Evolutionary conservation across 1,140 invertebrate species (phyloP).

Genomic region (Polyergus mexicanus): DNA sequence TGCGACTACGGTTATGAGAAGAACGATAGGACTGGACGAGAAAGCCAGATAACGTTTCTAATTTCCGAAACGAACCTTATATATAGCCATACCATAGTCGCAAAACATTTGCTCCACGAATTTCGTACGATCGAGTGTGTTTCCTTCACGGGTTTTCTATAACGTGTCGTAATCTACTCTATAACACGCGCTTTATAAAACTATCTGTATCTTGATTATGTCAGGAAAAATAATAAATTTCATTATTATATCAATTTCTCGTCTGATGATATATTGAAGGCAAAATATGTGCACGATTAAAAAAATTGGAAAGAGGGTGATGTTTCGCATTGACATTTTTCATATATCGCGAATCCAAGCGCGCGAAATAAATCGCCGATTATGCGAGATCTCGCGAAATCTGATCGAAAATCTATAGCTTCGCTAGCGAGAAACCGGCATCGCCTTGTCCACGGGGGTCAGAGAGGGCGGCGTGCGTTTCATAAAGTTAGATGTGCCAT

Average conservation of each 20-base stretch:
- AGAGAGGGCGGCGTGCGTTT: constrained; percentile 69
- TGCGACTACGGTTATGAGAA: constrained; percentile 43
- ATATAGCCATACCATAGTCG: constrained; percentile 1
- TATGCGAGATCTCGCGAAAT: constrained; percentile 6
- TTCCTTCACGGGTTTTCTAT: background rate
- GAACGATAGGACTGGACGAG: constrained; percentile 70
- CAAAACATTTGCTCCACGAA: constrained; percentile 58
- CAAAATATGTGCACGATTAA: background rate
- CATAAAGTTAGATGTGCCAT: constrained; percentile 79
- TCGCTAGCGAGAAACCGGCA: background rate
- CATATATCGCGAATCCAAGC: background rate
- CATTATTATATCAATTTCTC: background rate
- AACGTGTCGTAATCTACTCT: background rate
- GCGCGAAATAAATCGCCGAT: background rate
- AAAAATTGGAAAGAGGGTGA: background rate
- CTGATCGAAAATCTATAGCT: background rate
- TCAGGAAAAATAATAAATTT: background rate
- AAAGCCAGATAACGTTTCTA: constrained; percentile 75
- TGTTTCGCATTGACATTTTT: background rate
- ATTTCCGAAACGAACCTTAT: constrained; percentile 76
- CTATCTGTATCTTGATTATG: constrained; percentile 6
- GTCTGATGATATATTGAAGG: background rate
- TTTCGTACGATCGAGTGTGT: constrained; percentile 4
- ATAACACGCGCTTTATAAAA: background rate
- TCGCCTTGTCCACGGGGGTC: constrained; percentile 41